Evolutionary conservation across 2,113 vertebrate genomes (phyloP).

Genomic region (Eclectus roratus): DNA sequence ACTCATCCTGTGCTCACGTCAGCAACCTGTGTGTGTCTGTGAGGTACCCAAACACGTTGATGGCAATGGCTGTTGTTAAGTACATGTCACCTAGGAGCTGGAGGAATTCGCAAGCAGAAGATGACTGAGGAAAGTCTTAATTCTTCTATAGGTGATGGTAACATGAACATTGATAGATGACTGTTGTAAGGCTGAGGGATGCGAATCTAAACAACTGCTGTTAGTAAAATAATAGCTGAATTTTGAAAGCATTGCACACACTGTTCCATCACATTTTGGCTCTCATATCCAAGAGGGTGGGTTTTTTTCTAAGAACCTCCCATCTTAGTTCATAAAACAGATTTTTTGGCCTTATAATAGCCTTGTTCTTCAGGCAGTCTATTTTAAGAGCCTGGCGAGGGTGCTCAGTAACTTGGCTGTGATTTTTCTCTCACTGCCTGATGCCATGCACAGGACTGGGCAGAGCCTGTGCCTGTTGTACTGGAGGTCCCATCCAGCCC

Average conservation of each 20-base stretch:
- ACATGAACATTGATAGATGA: neutral
- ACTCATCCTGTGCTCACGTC: fast-evolving
- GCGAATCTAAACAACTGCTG: neutral
- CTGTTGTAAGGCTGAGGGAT: neutral
- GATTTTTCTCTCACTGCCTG: neutral
- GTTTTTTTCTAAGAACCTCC: neutral
- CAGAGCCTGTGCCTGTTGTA: neutral
- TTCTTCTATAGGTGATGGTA: neutral
- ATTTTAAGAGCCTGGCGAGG: neutral
- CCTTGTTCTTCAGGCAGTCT: neutral
- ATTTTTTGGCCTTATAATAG: neutral
- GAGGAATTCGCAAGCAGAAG: neutral
- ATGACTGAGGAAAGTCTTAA: neutral
- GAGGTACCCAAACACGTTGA: neutral
- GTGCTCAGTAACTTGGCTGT: neutral
- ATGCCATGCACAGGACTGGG: neutral
- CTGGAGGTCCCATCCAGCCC: neutral
- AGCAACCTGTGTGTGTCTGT: fast-evolving
- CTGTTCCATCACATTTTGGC: neutral
- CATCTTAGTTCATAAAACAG: neutral
- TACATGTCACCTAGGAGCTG: neutral
- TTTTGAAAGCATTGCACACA: neutral
- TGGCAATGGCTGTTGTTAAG: neutral
- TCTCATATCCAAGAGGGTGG: neutral
- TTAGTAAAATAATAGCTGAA: neutral